phyloP scores from a whole-genome alignment of 1,140 invertebrate genomes.

The Dreissena rostriformis region DNA sequence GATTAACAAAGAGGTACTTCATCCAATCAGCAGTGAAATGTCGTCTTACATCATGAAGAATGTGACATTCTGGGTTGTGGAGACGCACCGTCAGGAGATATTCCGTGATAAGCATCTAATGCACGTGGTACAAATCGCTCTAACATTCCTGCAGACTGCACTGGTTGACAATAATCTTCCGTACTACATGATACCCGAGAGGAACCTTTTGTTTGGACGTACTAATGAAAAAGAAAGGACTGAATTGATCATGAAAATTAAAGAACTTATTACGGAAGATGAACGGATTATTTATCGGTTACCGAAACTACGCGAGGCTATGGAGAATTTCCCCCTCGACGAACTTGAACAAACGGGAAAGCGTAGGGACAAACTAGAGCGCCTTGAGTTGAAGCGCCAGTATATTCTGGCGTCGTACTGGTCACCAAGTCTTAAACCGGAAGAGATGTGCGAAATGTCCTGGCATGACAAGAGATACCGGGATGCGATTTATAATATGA shows the following conservation, averaged over 20 bases:
- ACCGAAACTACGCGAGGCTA: neutral
- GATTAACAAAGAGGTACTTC: neutral
- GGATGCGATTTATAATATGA: neutral
- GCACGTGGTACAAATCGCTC: neutral
- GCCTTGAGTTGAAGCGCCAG: conserved; percentile 7
- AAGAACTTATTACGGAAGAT: too few relatives aligned
- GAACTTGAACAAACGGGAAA: neutral
- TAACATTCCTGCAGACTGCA: neutral
- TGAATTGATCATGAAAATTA: too few relatives aligned
- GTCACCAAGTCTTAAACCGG: neutral
- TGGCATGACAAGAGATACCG: conserved; percentile 15
- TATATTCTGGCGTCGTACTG: conserved; percentile 1
- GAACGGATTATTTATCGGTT: too few relatives aligned
- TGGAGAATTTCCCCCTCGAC: neutral
- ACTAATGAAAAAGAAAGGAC: too few relatives aligned
- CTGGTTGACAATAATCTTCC: conserved; percentile 10
- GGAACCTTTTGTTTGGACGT: conserved; percentile 2
- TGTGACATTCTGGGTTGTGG: conserved; percentile 21
- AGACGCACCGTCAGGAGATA: neutral
- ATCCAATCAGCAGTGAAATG: neutral
- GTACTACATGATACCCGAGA: conserved; percentile 18
- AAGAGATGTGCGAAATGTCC: neutral
- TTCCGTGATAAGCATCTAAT: conserved; percentile 2
- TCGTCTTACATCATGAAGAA: conserved; percentile 37
- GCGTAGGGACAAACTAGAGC: neutral